Percentiles rank a stretch among this genome's conserved stretches.
Conservation (phyloP, 2,113 vertebrate genomes). For the Gobius niger region DNA sequence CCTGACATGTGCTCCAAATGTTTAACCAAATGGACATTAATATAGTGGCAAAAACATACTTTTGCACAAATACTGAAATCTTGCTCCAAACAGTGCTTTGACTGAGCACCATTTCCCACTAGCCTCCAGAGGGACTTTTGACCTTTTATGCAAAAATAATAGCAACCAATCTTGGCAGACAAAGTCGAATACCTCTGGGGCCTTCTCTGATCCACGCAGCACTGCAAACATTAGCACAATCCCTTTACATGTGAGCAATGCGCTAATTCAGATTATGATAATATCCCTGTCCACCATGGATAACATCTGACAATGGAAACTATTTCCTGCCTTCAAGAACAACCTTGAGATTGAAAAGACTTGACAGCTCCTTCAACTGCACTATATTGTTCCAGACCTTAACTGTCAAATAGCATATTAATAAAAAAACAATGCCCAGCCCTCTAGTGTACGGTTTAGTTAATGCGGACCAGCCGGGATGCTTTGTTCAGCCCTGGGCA, state of each 20-base stretch:
- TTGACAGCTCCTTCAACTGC: conserved; percentile 43
- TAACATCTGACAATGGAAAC: conserved; percentile 36
- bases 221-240: conserved; percentile 12
- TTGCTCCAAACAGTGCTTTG: neutral
- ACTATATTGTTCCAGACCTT: conserved; percentile 51
- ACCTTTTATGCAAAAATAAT: neutral
- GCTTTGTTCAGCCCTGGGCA: conserved; percentile 48
- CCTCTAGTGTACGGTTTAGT: conserved; percentile 35
- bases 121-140: neutral
- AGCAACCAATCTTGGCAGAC: conserved; percentile 4
- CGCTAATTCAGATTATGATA: conserved; percentile 47
- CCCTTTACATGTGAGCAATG: conserved; percentile 19
- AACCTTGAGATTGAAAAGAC: conserved; percentile 40
- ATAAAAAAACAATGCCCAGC: conserved; percentile 44
- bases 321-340: conserved; percentile 49
- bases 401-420: conserved; percentile 51
- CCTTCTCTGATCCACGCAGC: conserved; percentile 8
- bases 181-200: neutral
- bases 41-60: no score
- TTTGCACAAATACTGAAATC: no score
- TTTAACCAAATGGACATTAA: no score
- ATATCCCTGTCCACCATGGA: conserved; percentile 15
- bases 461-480: conserved; percentile 53
- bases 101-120: conserved; percentile 4
- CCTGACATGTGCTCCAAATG: no score